phyloP scores from a whole-genome alignment of 2,113 vertebrate species.

The Clinocottus analis region DNA sequence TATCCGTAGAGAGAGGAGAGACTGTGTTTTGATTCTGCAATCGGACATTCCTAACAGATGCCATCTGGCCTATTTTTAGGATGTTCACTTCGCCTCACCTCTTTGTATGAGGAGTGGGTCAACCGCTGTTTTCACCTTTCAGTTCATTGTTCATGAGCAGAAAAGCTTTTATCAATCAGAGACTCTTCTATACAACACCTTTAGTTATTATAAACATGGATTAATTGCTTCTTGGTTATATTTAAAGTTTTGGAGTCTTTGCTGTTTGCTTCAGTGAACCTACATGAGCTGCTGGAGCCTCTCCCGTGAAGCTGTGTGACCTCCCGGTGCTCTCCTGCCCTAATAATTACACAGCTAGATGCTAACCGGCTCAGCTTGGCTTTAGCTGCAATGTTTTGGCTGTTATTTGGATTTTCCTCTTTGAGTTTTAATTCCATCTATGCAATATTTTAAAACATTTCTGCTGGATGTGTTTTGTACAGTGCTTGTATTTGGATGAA shows the following conservation, averaged over 20 bases:
- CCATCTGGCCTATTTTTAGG: constrained; percentile 71
- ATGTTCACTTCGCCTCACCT: constrained; percentile 49
- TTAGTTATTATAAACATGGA: constrained; percentile 36
- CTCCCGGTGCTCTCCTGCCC: constrained; percentile 57
- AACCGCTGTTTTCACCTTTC: constrained; percentile 43
- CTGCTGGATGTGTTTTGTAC: constrained; percentile 4
- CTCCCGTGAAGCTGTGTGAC: constrained; percentile 45
- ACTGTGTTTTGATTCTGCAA: constrained; percentile 31
- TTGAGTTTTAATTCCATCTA: constrained; percentile 39
- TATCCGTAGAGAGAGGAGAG: constrained; percentile 15
- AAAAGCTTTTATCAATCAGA: background rate
- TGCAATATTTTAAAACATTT: constrained; percentile 7
- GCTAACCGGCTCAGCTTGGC: constrained; percentile 56
- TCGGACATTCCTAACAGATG: constrained; percentile 71
- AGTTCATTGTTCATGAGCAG: constrained; percentile 13
- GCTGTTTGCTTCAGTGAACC: constrained; percentile 48
- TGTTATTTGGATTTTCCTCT: constrained; percentile 47
- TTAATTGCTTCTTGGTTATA: constrained; percentile 13
- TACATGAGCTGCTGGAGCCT: constrained; percentile 32
- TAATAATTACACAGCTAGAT: constrained; percentile 64
- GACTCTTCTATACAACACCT: background rate
- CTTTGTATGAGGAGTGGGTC: constrained; percentile 59
- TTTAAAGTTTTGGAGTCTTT: constrained; percentile 39
- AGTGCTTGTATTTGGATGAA: background rate
- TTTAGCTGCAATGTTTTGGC: constrained; percentile 40